Evolutionary conservation across 2,797 vertebrate species (phyloP).

Genomic region (Echeneis naucrates): DNA sequence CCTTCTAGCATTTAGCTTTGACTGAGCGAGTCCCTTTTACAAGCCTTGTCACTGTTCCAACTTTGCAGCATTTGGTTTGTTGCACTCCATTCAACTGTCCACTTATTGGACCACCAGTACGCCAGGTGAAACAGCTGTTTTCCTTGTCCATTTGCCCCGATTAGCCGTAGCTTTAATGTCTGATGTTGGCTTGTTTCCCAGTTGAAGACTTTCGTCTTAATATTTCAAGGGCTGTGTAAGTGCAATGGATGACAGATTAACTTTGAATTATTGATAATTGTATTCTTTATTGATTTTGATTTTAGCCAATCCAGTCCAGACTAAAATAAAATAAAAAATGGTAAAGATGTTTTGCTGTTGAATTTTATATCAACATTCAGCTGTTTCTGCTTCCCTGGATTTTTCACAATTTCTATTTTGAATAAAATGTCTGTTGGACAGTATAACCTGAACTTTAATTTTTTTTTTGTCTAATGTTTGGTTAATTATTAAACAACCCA

Average conservation of each 20-base stretch:
- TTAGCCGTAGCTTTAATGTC: neutral
- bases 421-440: too few species aligned
- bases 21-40: slow-evolving; percentile 35
- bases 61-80: slow-evolving; percentile 39
- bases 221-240: neutral
- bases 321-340: neutral
- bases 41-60: slow-evolving; percentile 45
- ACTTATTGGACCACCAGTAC: slow-evolving; percentile 18
- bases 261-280: neutral
- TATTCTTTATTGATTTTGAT: neutral
- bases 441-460: too few species aligned
- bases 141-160: slow-evolving; percentile 9
- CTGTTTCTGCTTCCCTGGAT: too few species aligned
- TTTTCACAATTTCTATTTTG: too few species aligned
- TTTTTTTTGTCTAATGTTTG: too few species aligned
- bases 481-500: too few species aligned
- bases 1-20: slow-evolving; percentile 65
- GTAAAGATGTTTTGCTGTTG: too few species aligned
- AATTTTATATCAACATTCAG: too few species aligned
- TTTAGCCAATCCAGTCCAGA: neutral
- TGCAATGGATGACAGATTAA: neutral
- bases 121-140: slow-evolving; percentile 53
- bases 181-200: slow-evolving; percentile 7
- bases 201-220: neutral
- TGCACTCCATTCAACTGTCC: slow-evolving; percentile 25